A percentile compares a stretch with the other conserved stretches of the same genome.
These are phyloP conservation scores for Pteruthius melanotis DNA, from an alignment of 2,113 vertebrate genomes.

Conservation along the genomic window DNA sequence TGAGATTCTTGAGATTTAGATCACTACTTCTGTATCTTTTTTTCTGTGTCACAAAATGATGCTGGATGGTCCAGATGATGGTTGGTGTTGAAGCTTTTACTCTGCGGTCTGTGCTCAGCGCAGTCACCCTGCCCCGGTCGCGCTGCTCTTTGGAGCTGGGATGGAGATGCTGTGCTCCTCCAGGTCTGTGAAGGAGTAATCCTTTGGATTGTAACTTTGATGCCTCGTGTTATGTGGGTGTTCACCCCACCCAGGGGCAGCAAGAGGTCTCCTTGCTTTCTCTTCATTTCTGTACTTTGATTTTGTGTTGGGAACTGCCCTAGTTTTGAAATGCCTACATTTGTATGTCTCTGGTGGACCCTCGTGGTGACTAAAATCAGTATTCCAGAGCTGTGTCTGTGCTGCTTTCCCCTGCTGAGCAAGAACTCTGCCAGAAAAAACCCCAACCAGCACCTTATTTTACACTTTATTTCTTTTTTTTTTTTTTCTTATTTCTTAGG, in stretches of 20 bases:
- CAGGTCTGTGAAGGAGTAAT: neutral
- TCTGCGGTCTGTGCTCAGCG: fast-evolving
- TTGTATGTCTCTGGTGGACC: neutral
- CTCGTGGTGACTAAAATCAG: neutral
- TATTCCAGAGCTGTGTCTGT: neutral
- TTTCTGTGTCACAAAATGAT: fast-evolving
- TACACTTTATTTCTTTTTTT: neutral
- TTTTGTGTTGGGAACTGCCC: neutral
- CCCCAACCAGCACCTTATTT: conserved; percentile 27
- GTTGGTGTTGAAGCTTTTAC: neutral
- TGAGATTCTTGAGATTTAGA: neutral
- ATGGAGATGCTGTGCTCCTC: fast-evolving
- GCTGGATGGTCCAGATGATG: no score
- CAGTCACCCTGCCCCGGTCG: fast-evolving
- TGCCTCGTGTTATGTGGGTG: fast-evolving
- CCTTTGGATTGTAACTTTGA: neutral
- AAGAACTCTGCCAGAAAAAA: neutral
- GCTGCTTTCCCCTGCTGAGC: neutral
- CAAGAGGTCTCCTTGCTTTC: neutral
- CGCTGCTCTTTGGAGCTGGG: fast-evolving
- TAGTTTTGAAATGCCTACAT: neutral
- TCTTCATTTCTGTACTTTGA: neutral
- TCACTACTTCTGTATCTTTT: neutral
- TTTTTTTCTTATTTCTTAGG: neutral
- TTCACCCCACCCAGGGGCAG: neutral